Percentiles rank a stretch among this genome's conserved stretches.
These are phyloP conservation scores for Zaprionus vittiger DNA, from an alignment of 1,140 invertebrate species.

Conservation along the genomic window DNA sequence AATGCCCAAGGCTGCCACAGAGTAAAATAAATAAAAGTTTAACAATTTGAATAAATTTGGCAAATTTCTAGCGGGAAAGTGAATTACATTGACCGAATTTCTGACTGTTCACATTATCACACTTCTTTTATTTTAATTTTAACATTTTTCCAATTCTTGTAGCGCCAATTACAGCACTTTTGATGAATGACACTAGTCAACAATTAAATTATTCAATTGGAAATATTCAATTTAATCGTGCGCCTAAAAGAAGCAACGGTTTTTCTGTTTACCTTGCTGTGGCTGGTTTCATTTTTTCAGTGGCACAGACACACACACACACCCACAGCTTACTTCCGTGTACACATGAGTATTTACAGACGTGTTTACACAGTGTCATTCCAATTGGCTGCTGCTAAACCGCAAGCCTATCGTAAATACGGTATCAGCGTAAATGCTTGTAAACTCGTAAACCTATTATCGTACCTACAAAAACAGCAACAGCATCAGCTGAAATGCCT, in stretches of 20 bases:
- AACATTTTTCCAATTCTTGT: neutral
- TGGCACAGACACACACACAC: neutral
- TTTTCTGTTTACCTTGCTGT: conserved; percentile 1
- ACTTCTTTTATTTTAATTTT: neutral
- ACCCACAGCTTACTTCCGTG: neutral
- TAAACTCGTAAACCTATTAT: conserved; percentile 25
- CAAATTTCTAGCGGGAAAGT: neutral
- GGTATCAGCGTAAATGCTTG: conserved; percentile 2
- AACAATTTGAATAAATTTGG: neutral
- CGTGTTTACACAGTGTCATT: conserved; percentile 11
- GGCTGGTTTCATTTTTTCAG: neutral
- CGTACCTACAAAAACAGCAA: neutral
- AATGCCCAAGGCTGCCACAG: neutral
- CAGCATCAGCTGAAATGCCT: neutral
- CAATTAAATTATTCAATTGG: neutral
- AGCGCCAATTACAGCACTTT: neutral
- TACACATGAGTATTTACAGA: neutral
- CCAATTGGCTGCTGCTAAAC: conserved; percentile 6
- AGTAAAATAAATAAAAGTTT: conserved; percentile 1
- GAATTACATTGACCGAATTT: neutral
- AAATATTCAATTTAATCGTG: neutral
- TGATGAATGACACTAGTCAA: neutral
- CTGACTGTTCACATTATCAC: neutral
- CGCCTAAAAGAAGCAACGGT: conserved; percentile 7
- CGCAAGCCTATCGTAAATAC: conserved; percentile 10